Evolutionary conservation across 2,888 invertebrate genomes (phyloP).

Genomic region (Terebella lapidaria): DNA sequence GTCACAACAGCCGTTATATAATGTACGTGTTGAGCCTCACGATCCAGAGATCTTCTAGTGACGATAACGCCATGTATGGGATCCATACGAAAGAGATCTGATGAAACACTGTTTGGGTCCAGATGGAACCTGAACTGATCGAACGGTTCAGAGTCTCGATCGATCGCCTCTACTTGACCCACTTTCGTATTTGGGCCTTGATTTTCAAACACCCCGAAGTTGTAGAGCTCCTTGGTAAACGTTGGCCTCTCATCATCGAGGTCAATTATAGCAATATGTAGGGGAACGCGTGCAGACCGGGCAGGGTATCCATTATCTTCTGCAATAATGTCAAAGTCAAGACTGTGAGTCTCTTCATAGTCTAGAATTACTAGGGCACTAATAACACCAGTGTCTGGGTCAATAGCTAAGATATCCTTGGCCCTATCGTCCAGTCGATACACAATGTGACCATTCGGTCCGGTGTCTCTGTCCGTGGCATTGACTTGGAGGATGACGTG

Average conservation of each 20-base stretch:
- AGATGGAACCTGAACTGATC: conserved; percentile 15
- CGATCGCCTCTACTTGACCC: conserved; percentile 18
- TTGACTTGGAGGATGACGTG: conserved; percentile 63
- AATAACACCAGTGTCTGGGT: conserved; percentile 70
- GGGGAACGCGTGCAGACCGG: conserved; percentile 12
- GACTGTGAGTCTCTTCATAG: conserved; percentile 77
- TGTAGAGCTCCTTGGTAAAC: conserved; percentile 16
- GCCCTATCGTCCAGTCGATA: conserved; percentile 79
- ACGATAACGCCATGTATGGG: conserved; percentile 16
- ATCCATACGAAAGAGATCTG: conserved; percentile 15
- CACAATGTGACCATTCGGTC: conserved; percentile 81
- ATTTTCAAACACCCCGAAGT: conserved; percentile 22
- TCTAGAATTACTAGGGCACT: conserved; percentile 79
- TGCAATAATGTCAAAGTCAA: conserved; percentile 63
- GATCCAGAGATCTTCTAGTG: conserved; percentile 13
- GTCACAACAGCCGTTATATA: conserved; percentile 11
- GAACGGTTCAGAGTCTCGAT: conserved; percentile 15
- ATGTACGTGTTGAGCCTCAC: conserved; percentile 16
- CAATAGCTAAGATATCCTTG: conserved; percentile 38
- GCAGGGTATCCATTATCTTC: conserved; percentile 20
- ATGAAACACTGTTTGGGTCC: conserved; percentile 60
- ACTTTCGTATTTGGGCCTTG: conserved; percentile 48
- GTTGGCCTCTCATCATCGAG: conserved; percentile 24
- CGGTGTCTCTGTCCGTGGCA: conserved; percentile 86
- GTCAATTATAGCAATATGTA: conserved; percentile 19